Evolutionary conservation across 1,140 invertebrate species (phyloP).

Genomic region (Meloidogyne exigua): DNA sequence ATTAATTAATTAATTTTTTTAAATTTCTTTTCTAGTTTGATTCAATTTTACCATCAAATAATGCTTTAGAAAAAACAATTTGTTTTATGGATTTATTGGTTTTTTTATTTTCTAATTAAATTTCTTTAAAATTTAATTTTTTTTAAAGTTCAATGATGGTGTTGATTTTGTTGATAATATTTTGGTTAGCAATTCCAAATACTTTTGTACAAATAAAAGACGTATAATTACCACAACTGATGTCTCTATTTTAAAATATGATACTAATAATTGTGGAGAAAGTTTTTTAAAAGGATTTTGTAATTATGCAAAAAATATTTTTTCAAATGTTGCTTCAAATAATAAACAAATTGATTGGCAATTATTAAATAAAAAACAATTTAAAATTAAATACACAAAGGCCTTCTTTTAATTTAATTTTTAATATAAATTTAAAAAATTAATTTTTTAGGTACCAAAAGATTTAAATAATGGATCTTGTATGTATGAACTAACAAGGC

Average conservation of each 20-base stretch:
- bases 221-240: neutral
- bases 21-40: neutral
- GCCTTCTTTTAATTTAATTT: neutral
- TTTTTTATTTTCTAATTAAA: neutral
- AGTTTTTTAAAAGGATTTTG: slow-evolving; percentile 3
- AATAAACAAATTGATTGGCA: neutral
- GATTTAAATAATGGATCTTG: slow-evolving; percentile 44
- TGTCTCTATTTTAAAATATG: neutral
- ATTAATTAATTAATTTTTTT: neutral
- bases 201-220: neutral
- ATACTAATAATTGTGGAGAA: neutral
- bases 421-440: neutral
- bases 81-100: slow-evolving; percentile 37
- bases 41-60: neutral
- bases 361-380: slow-evolving; percentile 3
- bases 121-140: neutral
- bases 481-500: slow-evolving; percentile 32
- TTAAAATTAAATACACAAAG: slow-evolving; percentile 1
- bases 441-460: slow-evolving; percentile 34
- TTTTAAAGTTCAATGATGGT: neutral
- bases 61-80: neutral
- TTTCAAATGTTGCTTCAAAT: neutral
- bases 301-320: neutral
- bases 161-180: neutral
- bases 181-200: neutral